phyloP scores from a whole-genome alignment of 92 coral and sea anemone species.

The Zoanthus sociatus region DNA sequence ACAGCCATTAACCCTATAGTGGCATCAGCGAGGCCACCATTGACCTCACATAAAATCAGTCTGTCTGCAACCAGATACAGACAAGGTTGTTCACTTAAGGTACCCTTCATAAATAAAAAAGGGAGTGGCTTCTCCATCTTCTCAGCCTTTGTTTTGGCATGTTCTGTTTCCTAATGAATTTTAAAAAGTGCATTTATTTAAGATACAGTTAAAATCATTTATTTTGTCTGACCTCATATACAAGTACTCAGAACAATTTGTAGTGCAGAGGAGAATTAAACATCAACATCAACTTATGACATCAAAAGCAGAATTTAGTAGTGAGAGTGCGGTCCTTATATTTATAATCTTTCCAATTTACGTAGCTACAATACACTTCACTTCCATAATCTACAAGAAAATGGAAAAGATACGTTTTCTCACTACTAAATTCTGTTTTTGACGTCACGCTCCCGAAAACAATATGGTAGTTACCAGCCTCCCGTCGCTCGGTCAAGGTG shows the following conservation, averaged over 20 bases:
- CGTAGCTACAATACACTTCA: no score
- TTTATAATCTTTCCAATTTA: no score
- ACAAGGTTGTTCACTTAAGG: neutral
- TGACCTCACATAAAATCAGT: slow-evolving; percentile 7
- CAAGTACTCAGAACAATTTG: neutral
- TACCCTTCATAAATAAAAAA: neutral
- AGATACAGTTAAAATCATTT: neutral
- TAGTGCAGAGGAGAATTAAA: no score
- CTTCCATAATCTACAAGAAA: no score
- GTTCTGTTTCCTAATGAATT: slow-evolving; percentile 6
- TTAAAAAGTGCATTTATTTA: neutral
- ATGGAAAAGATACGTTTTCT: no score
- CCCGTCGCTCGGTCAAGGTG: no score
- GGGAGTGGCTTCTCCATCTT: neutral
- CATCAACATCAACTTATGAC: no score
- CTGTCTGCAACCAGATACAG: slow-evolving; percentile 7
- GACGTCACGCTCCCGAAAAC: no score
- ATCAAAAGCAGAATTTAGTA: no score
- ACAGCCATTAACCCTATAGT: slow-evolving; percentile 23
- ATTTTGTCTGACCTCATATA: neutral
- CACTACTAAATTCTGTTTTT: no score
- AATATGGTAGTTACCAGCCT: no score
- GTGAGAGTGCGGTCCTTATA: no score
- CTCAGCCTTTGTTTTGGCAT: neutral
- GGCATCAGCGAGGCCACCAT: slow-evolving; percentile 17